Evolutionary conservation across 1,140 invertebrate species (phyloP), one percentile per base, ranked within the genome.

Genomic region (Cydia splendana): DNA sequence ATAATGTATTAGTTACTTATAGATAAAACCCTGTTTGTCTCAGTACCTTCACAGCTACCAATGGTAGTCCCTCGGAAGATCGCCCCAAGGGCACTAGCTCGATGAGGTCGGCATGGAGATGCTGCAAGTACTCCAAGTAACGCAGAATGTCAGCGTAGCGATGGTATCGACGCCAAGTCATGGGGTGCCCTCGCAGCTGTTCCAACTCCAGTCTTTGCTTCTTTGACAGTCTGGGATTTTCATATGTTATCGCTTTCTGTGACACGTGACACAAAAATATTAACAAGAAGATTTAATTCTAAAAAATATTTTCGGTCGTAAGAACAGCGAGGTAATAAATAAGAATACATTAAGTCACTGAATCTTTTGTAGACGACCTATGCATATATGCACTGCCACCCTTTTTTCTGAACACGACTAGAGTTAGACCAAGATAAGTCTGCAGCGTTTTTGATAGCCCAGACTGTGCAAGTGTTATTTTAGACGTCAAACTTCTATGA

Each of bases 151-250:
- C 96, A 81, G 93, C 93, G 80, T 94, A 94, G 65, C 95, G 94
- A 82, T 97, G 95, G 83, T 96, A 97, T 18, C 95, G 92, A 71
- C 95, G 94, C 96, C 96, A 97, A 1, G 94, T 96, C 94, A 97
- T 94, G 10, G 95, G 94, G 80, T 96, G 95, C 15, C 95, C 95
- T 62, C 90, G 86, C 18, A 88, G 53, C 74, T 91, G 88, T 78
- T 94, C 94, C 28, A 95, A 81, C 79, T 95, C 95, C 9, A 94
- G 85, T 28, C 95, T 88, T 76, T 95, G 94, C 76, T 94, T 94
- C 82, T 95, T 95, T 0, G 94, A 94, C 82, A 95, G 90, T 78
- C 94, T 93, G 13, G 95, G 95, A 87, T 95, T 96, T 84, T 96
- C 95, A 81, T 94, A 94, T 4, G 92, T 88, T 24, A 96, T 96